These are phyloP conservation scores for Diachrysia chrysitis DNA, from an alignment of 2,888 invertebrate species.

Conservation along the genomic window DNA sequence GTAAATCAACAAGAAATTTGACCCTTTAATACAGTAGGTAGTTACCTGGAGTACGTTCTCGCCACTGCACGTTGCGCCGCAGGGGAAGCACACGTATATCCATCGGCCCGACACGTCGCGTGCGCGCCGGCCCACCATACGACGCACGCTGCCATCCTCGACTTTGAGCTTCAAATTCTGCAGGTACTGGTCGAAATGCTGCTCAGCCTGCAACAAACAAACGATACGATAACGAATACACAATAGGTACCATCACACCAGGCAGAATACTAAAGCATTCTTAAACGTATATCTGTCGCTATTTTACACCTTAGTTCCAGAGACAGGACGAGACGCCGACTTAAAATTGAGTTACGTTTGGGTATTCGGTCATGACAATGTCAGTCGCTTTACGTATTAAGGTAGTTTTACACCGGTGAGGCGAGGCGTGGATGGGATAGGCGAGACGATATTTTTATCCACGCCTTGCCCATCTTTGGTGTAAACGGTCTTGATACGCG, in stretches of 20 bases:
- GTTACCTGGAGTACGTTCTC: slow-evolving; percentile 82
- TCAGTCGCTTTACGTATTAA: too few species aligned
- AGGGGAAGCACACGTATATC: slow-evolving; percentile 87
- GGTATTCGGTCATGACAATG: too few species aligned
- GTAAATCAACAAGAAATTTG: too few species aligned
- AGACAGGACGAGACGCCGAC: too few species aligned
- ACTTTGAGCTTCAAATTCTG: slow-evolving; percentile 83
- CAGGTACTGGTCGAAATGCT: slow-evolving; percentile 82
- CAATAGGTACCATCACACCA: too few species aligned
- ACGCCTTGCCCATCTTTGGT: too few species aligned
- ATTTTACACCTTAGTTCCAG: background rate
- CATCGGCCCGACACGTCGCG: slow-evolving; percentile 83
- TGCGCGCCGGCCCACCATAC: slow-evolving; percentile 84
- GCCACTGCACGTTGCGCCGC: slow-evolving; percentile 85
- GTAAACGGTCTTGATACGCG: too few species aligned
- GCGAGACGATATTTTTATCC: too few species aligned
- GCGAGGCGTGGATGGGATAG: too few species aligned
- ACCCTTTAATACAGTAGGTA: background rate
- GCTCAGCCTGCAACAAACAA: slow-evolving; percentile 77
- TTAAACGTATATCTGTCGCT: too few species aligned
- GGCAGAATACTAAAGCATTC: background rate
- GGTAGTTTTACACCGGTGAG: too few species aligned
- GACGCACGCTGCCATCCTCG: slow-evolving; percentile 80
- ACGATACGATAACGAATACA: background rate
- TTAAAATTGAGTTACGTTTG: too few species aligned